phyloP scores from a whole-genome alignment of 1,140 invertebrate species.

The Pogonomyrmex californicus region DNA sequence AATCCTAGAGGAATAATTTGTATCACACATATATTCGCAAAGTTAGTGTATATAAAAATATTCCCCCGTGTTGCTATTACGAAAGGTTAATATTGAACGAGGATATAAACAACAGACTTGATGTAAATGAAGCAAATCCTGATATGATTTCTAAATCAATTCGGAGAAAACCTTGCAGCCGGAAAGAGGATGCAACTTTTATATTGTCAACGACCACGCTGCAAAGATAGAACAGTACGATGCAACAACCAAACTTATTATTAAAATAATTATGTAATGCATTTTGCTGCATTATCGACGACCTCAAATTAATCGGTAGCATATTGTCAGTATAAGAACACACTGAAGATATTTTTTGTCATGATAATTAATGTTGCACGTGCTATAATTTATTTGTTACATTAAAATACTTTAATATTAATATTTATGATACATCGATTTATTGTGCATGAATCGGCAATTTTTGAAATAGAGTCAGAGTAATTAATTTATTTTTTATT shows the following conservation, averaged over 20 bases:
- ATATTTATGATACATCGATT: neutral
- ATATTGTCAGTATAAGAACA: neutral
- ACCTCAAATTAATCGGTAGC: neutral
- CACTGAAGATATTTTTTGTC: slow-evolving; percentile 22
- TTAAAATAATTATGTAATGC: slow-evolving; percentile 49
- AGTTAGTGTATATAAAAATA: neutral
- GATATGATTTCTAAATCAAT: slow-evolving; percentile 66
- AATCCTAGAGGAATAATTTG: neutral
- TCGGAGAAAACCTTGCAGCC: slow-evolving; percentile 61
- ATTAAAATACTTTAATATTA: slow-evolving; percentile 1
- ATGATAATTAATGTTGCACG: neutral
- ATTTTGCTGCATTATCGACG: slow-evolving; percentile 7
- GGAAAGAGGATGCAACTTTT: slow-evolving; percentile 69
- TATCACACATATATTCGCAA: neutral
- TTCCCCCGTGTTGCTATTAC: slow-evolving; percentile 5
- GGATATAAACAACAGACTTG: slow-evolving; percentile 28
- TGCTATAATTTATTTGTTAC: neutral
- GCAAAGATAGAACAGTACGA: slow-evolving; percentile 39
- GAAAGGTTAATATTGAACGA: slow-evolving; percentile 16
- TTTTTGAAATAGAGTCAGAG: neutral
- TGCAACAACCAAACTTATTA: slow-evolving; percentile 31
- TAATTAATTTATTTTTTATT: neutral
- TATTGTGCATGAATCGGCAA: neutral
- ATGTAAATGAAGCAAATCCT: slow-evolving; percentile 45
- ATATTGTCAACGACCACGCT: slow-evolving; percentile 39